Evolutionary conservation across 2,113 vertebrate genomes (phyloP), one percentile per base, ranked within the genome.

Genomic region (Ariopsis seemanni): DNA sequence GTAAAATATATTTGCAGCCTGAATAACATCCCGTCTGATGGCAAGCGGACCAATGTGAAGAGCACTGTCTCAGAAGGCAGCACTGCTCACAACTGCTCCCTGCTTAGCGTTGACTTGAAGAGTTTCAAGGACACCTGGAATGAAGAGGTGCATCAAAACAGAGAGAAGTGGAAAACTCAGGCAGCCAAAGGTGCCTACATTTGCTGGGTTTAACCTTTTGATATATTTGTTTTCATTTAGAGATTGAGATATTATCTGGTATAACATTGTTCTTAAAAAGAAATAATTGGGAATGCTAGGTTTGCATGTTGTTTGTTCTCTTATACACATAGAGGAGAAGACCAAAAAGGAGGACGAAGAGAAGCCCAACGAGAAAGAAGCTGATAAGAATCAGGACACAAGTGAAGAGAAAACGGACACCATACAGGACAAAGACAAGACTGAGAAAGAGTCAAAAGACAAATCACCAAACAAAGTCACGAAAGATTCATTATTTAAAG

Each of bases 111-210:
- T 72, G 97, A 99, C 92, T 96, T 96, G 85, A 98, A 96, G 89
- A 93, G 85, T 92, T 99, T 99, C 93, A 98, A 96, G 93, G 48
- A 72, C 89, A 96, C 95, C 8, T 99, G 98, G 97, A 97, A 95
- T 1, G 96, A 98, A 72, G 96, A 97, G 88, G 96, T 99, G 7
- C 95, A 96, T 79, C 92, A 96, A 90, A 99, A 99, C 92, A 94
- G 96, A 82, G 97, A 99, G 87, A 96, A 94, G 72, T 99, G 97
- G 97, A 97, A 96, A 92, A 91, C 94, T 0, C 95, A 97, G 92
- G 97, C 97, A 71, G 92, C 94, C 87, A 97, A 96, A 97, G 98
- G 98, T 83, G 42, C 57, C 71, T 11, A 30, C 5, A 14, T 50
- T 4, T 53, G 9, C 53, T 18, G 52, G 42, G 14, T 62, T 85